Base-by-base conservation (phyloP, 2,113 vertebrate genomes). In the Grammomys surdaster region DNA sequence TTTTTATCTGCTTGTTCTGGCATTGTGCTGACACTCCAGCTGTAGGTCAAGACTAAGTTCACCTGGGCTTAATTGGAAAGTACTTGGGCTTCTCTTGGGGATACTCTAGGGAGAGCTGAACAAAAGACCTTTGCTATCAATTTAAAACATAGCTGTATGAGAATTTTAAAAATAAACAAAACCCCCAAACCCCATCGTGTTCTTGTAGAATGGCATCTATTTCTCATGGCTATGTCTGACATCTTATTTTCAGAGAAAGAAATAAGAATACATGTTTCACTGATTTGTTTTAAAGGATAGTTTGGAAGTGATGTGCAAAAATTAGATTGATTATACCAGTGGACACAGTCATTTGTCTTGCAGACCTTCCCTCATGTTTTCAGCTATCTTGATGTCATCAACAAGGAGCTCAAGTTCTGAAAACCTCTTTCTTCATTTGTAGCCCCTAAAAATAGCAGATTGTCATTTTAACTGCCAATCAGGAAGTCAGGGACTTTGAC, bases 31-130 rank as follows among this genome's bases (percentile, higher is more conserved):
- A 88, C 77, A 51, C 67, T 87, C 36, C 6, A 89, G 56, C 88
- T 73, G 14, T 40, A 92, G 95, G 58, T 94, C 92, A 63, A 65
- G 75, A 33, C 88, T 80, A 90, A 94, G 92, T 95, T 97, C 92
- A 95, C 67, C 40, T 58, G n/a, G 26, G 73, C 93, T 97, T 97
- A 97, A 94, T 96, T 97, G 95, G 80, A 96, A 97, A 97, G 70
- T 40, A 51, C 76, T 65, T 6, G 76, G 63, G n/a, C 14, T 96
- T 96, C 60, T 94, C 94, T 80, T 3, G 46, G 73, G 36, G 88
- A 87, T 84, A 75, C 72, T 86, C 85, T 46, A 70, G 90, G 95
- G 95, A n/a, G 2, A 36, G 24, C 80, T 90, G 63, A 70, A 80
- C 78, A 80, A 69, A 48, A 84, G 54, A 89, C 85, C 46, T 91